Percentiles rank a stretch among this genome's conserved stretches.
These are phyloP conservation scores for Acanthochromis polyacanthus DNA, from an alignment of 2,113 vertebrate genomes.

Conservation along the genomic window DNA sequence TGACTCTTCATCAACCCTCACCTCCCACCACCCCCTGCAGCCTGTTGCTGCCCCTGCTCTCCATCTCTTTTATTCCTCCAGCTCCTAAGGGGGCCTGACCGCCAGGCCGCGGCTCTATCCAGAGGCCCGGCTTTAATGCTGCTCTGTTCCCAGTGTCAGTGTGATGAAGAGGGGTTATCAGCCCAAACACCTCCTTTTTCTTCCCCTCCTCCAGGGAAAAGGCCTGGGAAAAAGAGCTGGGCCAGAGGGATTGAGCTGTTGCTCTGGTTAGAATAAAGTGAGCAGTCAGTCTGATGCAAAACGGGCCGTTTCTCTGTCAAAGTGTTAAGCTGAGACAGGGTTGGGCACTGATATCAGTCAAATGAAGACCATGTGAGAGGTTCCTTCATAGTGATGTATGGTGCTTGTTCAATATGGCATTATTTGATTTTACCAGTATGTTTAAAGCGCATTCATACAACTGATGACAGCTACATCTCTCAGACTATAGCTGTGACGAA, in stretches of 20 bases:
- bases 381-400: conserved; percentile 35
- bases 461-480: conserved; percentile 35
- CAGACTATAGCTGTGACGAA: conserved; percentile 31
- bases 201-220: conserved; percentile 44
- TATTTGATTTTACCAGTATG: conserved; percentile 24
- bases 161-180: conserved; percentile 78
- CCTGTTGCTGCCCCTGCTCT: conserved; percentile 17
- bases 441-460: conserved; percentile 35
- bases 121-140: conserved; percentile 28
- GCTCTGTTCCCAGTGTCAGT: conserved; percentile 46
- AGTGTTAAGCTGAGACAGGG: conserved; percentile 21
- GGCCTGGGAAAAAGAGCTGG: conserved; percentile 60
- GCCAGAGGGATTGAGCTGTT: conserved; percentile 27
- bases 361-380: not conserved
- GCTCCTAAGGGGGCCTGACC: conserved; percentile 25
- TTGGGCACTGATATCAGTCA: conserved; percentile 31
- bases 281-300: conserved; percentile 33
- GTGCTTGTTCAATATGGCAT: conserved; percentile 42
- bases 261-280: conserved; percentile 40
- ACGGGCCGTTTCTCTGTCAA: conserved; percentile 29
- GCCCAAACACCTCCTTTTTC: conserved; percentile 59
- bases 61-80: conserved; percentile 34
- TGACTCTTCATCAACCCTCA: conserved; percentile 43
- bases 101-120: conserved; percentile 29
- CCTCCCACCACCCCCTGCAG: not conserved